Base-by-base conservation (phyloP, 2,113 vertebrate genomes). In the Gasterosteus aculeatus region DNA sequence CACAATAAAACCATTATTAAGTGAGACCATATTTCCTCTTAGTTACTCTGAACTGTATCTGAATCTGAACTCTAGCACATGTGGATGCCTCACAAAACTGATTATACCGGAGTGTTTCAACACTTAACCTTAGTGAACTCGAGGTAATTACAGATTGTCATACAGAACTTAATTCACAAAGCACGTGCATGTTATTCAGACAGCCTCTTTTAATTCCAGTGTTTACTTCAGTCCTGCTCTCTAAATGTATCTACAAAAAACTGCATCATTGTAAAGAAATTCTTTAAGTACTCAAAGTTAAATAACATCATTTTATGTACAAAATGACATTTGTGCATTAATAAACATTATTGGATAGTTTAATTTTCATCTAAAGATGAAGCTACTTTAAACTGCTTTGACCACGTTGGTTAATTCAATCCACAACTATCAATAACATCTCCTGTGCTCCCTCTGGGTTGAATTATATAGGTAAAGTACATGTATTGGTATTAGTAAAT, bases 121-220 rank as follows among this genome's bases (percentile, higher is more conserved):
- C 31, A 62, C 44, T 69, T 69, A 64, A 65, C 57, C 59, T 51
- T 22, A 38, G 26, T 67, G n/a, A 68, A 51, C 19, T 60, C 10
- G 10, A 10, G 22, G 10, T 80, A 35, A 81, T 64, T 53, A 59
- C 29, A 15, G 15, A 38, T 51, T 71, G 11, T 53, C 18, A 64
- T 59, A 7, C n/a, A 56, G 10, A 38, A 57, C 67, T 70, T 3
- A 7, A 42, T 53, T 49, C 54, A 7, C 33, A 72, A 49, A 46
- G 22, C 10, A 59, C 22, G 3, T 31, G n/a, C 16, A 15, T 39
- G 10, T 12, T 18, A 19, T n/a, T 39, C 14, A 26, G 22, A 26
- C 22, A 26, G 22, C 22, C 22, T 26, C 35, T 41, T 72, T 62
- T 8, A 18, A 3, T 10, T 49, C 22, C 31, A 59, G 31, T 9